These are phyloP conservation scores for Dunckerocampus dactyliophorus DNA, from an alignment of 2,113 vertebrate species.

Conservation along the genomic window DNA sequence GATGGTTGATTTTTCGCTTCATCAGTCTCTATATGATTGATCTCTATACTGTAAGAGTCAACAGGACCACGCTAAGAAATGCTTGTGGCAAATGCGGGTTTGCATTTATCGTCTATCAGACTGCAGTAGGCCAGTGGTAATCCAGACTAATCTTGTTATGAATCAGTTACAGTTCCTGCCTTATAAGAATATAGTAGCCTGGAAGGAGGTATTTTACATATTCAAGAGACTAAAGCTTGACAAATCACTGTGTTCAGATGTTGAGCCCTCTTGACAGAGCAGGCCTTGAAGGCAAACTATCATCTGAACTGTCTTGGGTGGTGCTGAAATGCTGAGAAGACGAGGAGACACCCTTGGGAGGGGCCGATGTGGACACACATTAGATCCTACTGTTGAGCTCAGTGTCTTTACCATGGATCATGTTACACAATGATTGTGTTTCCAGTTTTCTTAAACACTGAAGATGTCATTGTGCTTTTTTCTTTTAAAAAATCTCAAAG, in stretches of 20 bases:
- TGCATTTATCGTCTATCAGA: slow-evolving; percentile 39
- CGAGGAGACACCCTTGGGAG: slow-evolving; percentile 11
- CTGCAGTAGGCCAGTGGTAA: slow-evolving; percentile 44
- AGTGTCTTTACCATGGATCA: slow-evolving; percentile 17
- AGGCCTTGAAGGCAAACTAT: slow-evolving; percentile 38
- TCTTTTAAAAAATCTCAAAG: background rate
- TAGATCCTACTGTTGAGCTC: slow-evolving; percentile 9
- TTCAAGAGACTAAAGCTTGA: slow-evolving; percentile 50
- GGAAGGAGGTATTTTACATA: slow-evolving; percentile 54
- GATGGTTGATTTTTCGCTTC: background rate
- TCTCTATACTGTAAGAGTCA: background rate
- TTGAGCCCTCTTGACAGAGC: slow-evolving; percentile 44
- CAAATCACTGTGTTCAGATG: slow-evolving; percentile 45
- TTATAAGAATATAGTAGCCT: slow-evolving; percentile 42
- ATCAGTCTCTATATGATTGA: background rate
- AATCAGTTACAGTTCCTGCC: slow-evolving; percentile 45
- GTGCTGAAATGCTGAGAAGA: slow-evolving; percentile 26
- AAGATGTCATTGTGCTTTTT: background rate
- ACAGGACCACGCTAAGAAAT: slow-evolving; percentile 6
- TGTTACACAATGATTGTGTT: background rate
- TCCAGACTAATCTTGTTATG: slow-evolving; percentile 62
- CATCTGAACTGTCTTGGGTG: slow-evolving; percentile 21
- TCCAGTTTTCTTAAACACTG: background rate
- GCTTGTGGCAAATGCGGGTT: slow-evolving; percentile 23
- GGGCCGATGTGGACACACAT: slow-evolving; percentile 13